These are phyloP conservation scores for Diaperis boleti DNA, from an alignment of 2,888 invertebrate genomes.

Conservation along the genomic window DNA sequence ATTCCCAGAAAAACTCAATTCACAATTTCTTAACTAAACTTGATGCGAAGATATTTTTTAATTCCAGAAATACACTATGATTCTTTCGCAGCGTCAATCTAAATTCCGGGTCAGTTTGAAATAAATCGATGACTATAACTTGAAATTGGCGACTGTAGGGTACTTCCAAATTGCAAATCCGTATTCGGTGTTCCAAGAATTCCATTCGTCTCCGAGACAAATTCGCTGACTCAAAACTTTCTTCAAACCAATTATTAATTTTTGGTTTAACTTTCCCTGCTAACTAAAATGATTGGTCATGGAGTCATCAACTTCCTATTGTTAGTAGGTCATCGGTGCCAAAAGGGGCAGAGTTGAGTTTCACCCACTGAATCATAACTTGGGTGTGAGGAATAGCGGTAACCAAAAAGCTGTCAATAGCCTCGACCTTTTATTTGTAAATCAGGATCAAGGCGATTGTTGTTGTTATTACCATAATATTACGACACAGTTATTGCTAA, in stretches of 20 bases:
- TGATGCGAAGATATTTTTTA: too few relatives aligned
- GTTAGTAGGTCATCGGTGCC: conserved; percentile 45
- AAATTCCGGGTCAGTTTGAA: too few relatives aligned
- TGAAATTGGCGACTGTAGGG: too few relatives aligned
- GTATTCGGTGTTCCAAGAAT: neutral
- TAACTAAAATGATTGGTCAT: conserved; percentile 19
- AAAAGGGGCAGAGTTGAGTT: conserved; percentile 42
- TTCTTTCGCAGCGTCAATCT: too few relatives aligned
- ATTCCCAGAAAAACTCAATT: too few relatives aligned
- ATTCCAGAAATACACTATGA: too few relatives aligned
- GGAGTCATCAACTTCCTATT: conserved; percentile 18
- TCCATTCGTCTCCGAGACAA: neutral
- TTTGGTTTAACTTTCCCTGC: conserved; percentile 29
- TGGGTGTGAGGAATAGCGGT: conserved; percentile 48
- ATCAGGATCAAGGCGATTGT: conserved; percentile 47
- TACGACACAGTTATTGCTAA: conserved; percentile 44
- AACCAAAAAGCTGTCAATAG: conserved; percentile 34
- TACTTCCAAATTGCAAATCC: too few relatives aligned
- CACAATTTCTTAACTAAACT: too few relatives aligned
- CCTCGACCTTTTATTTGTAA: conserved; percentile 47
- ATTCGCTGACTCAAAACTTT: conserved; percentile 31
- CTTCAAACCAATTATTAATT: conserved; percentile 9
- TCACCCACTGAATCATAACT: conserved; percentile 47
- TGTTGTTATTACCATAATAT: conserved; percentile 43
- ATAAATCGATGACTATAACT: too few relatives aligned